phyloP scores from a whole-genome alignment of 1,140 invertebrate genomes.

The Delia radicum region DNA sequence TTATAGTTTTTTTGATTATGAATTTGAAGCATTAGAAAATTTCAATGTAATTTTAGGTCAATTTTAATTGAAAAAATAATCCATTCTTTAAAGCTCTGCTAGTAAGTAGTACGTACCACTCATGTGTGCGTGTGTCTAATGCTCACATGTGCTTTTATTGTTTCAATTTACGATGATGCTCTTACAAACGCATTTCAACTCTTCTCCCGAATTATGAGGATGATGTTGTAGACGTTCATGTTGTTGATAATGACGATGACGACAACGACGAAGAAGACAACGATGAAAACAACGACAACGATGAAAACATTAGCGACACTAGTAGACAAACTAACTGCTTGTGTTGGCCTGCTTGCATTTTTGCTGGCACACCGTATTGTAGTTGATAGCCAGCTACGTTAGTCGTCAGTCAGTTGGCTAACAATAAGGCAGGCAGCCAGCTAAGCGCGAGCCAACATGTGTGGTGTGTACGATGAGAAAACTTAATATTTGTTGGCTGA shows the following conservation, averaged over 20 bases:
- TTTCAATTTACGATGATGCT: conserved; percentile 5
- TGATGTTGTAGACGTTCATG: conserved; percentile 1
- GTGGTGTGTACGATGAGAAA: conserved; percentile 29
- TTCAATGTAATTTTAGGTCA: no score
- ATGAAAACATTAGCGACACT: conserved; percentile 25
- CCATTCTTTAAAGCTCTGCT: no score
- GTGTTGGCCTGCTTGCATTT: conserved; percentile 39
- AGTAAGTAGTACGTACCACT: no score
- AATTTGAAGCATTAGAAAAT: no score
- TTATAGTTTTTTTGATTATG: no score
- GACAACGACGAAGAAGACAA: conserved; percentile 33
- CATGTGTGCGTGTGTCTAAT: neutral
- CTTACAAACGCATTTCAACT: conserved; percentile 14
- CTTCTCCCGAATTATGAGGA: neutral
- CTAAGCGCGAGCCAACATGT: conserved; percentile 26
- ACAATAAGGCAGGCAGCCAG: conserved; percentile 49
- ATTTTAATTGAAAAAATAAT: no score
- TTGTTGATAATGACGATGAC: conserved; percentile 4
- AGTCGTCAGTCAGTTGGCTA: conserved; percentile 56
- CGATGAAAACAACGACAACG: neutral
- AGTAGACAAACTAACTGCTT: conserved; percentile 4
- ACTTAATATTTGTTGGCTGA: conserved; percentile 37
- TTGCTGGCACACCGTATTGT: conserved; percentile 44
- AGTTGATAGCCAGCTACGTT: conserved; percentile 30
- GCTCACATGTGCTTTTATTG: neutral